A percentile compares a stretch with the other conserved stretches of the same genome.
These are phyloP conservation scores for Geophilus truncorum DNA, from an alignment of 2,888 invertebrate genomes.

Conservation along the genomic window DNA sequence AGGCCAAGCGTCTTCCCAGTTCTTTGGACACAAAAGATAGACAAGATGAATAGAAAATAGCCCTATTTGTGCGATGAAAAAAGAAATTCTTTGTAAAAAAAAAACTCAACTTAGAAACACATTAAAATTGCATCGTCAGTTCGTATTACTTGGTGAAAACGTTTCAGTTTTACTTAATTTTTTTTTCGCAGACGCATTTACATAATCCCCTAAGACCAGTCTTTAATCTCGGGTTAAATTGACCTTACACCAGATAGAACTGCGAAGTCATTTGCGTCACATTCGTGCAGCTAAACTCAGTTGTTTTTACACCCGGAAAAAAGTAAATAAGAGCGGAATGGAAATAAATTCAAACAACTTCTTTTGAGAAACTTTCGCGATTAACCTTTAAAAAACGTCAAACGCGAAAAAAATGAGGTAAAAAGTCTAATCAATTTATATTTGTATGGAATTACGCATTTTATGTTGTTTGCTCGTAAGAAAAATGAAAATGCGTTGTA, in stretches of 20 bases:
- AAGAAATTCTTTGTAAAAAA: neutral
- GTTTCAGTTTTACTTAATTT: neutral
- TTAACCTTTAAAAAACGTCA: neutral
- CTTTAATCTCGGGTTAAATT: conserved; percentile 1
- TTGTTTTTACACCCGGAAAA: neutral
- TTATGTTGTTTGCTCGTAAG: neutral
- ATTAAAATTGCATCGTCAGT: neutral
- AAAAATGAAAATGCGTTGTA: neutral
- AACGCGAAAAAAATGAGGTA: neutral
- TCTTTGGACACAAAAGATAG: no score
- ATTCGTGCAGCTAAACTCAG: neutral
- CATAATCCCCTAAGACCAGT: neutral
- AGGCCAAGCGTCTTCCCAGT: no score
- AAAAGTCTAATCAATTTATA: no score
- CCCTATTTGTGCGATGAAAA: no score
- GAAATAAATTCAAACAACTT: no score
- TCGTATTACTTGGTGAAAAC: neutral
- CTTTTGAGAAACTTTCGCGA: no score
- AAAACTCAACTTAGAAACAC: neutral
- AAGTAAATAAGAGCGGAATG: neutral
- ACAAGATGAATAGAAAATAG: no score
- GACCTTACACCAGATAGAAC: neutral
- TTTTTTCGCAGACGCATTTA: neutral
- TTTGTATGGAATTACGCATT: neutral
- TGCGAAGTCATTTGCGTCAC: neutral